Evolutionary conservation across 2,113 vertebrate genomes (phyloP), one percentile per base, ranked within the genome.

Genomic region (Andinoacara biseriatus): DNA sequence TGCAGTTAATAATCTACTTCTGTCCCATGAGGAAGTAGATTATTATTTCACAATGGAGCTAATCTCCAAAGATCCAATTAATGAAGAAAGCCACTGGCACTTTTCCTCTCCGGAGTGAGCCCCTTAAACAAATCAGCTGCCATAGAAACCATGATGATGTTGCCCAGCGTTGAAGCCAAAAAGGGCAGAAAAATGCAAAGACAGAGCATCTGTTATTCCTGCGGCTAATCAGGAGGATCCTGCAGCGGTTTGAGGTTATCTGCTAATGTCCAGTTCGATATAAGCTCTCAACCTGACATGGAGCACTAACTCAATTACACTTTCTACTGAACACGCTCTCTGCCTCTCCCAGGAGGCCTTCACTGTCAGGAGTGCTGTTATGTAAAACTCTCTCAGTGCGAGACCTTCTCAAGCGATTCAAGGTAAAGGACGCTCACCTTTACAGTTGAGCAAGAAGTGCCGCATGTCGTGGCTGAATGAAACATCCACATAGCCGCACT

Each of bases 401-500:
- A 54, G 67, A 54, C 56, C 54, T 72, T 54, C 56, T 56, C 7
- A 8, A 78, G 76, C 26, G 22, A 52, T 33, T 49, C 11, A 5
- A 65, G 76, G 74, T 49, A 7, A 59, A 52, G 13, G 38, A 58
- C 0, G n/a, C 93, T 89, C 91, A 99, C 98, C 98, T 97, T 98
- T 96, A 59, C 98, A 99, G 85, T 90, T 94, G 91, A 99, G 95
- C 11, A 98, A 81, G 93, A 99, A 99, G 93, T 96, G 97, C 57
- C 94, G 92, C 77, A 96, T 93, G 40, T 89, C 82, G 90, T 83
- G 96, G 93, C 98, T 99, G 96, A 99, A 99, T 2, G 96, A 95
- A 0, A 97, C 97, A 0, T 96, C 97, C 95, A 99, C 96, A 7
- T 97, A 99, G 74, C 96, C 96, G 7, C 98, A 99, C 89, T 95